phyloP scores from a whole-genome alignment of 2,113 vertebrate species.

The Otolemur garnettii region DNA sequence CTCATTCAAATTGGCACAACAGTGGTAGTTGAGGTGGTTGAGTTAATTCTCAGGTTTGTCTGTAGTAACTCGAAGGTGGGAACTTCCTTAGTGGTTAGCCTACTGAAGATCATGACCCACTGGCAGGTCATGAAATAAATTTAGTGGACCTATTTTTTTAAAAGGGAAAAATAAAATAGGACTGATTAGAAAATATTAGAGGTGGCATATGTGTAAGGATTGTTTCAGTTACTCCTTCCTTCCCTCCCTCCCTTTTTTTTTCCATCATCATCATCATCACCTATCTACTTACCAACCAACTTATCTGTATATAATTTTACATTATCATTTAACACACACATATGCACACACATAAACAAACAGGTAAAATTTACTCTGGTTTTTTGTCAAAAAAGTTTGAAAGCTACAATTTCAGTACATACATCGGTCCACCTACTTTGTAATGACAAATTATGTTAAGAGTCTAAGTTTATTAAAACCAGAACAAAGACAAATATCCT shows the following conservation, averaged over 20 bases:
- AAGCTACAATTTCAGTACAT: background rate
- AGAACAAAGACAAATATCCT: background rate
- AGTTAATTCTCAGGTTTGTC: background rate
- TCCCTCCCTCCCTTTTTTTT: no score
- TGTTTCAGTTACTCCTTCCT: background rate
- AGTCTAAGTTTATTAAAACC: background rate
- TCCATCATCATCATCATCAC: background rate
- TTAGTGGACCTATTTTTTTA: background rate
- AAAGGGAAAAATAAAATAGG: background rate
- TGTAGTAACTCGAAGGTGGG: background rate
- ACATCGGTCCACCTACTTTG: background rate
- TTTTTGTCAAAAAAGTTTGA: background rate
- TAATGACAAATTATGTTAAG: constrained; percentile 18
- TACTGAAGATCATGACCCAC: background rate
- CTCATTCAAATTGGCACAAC: background rate
- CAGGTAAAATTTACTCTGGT: background rate
- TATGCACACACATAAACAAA: background rate
- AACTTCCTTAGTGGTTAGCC: background rate
- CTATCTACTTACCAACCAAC: background rate
- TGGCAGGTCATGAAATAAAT: background rate
- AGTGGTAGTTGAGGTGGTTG: no score
- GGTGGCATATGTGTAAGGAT: background rate
- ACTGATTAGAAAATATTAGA: constrained; percentile 2
- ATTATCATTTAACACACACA: background rate
- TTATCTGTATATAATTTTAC: background rate